phyloP scores from a whole-genome alignment of 1,140 invertebrate genomes.

The Heterodera schachtii region DNA sequence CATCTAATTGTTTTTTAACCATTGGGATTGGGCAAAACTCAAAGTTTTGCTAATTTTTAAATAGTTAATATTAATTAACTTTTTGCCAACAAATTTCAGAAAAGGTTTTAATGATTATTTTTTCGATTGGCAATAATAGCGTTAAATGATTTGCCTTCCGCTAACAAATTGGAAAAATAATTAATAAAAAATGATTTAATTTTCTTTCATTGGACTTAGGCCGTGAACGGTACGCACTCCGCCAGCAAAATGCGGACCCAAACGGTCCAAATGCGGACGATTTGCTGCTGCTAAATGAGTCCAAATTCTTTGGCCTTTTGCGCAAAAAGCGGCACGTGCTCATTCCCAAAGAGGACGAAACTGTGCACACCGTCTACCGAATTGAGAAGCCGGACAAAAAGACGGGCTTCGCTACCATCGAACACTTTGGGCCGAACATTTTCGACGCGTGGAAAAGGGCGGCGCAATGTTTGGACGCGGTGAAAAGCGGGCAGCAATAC shows the following conservation, averaged over 20 bases:
- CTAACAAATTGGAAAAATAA: too few species aligned
- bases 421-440: background rate
- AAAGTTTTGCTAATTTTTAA: too few species aligned
- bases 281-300: background rate
- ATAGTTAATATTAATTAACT: too few species aligned
- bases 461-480: background rate
- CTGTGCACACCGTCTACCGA: background rate
- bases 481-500: background rate
- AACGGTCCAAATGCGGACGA: background rate
- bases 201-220: background rate
- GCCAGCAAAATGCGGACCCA: background rate
- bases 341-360: background rate
- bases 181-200: background rate
- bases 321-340: background rate
- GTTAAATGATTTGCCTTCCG: too few species aligned
- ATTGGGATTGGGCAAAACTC: too few species aligned
- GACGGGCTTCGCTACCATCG: background rate
- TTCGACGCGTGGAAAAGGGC: background rate
- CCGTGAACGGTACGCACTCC: background rate
- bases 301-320: background rate
- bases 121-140: too few species aligned
- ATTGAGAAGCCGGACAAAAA: conserved; percentile 3
- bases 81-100: too few species aligned
- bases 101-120: too few species aligned
- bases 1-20: too few species aligned